Conservation (phyloP, 2,797 vertebrate genomes). For the Lagorchestes hirsutus region DNA sequence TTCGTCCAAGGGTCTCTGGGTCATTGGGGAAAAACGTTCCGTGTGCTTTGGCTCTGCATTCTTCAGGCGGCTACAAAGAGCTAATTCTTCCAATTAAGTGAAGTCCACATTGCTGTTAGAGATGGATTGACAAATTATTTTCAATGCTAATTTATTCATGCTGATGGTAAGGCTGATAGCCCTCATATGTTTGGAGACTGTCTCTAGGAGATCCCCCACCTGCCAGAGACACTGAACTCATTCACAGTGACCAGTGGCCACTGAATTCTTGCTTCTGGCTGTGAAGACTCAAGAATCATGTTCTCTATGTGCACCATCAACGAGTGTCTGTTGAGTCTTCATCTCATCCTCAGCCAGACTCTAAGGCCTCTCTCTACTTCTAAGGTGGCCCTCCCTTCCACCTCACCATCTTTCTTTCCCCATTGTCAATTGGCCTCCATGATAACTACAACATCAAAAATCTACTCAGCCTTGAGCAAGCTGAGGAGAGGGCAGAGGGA, state of each 20-base stretch:
- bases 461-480: conserved; percentile 73
- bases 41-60: conserved; percentile 84
- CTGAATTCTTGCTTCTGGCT: conserved; percentile 46
- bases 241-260: conserved; percentile 50
- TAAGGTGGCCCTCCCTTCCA: background rate
- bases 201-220: background rate
- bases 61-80: conserved; percentile 84
- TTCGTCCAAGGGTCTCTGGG: conserved; percentile 87
- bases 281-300: conserved; percentile 48
- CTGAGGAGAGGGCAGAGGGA: conserved; percentile 69
- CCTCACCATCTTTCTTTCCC: background rate
- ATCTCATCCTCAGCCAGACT: conserved; percentile 16
- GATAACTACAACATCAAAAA: background rate
- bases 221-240: conserved; percentile 59
- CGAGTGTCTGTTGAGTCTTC: conserved; percentile 64
- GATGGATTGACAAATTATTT: conserved; percentile 84
- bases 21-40: conserved; percentile 84
- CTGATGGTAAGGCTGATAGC: conserved; percentile 68
- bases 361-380: background rate
- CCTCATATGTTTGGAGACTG: conserved; percentile 66
- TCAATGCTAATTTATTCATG: conserved; percentile 76
- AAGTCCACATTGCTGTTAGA: conserved; percentile 82
- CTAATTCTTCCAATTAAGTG: conserved; percentile 88
- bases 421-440: background rate
- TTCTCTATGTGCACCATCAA: conserved; percentile 55